phyloP scores from a whole-genome alignment of 2,113 vertebrate species.

The Cephalopholis sonnerati region DNA sequence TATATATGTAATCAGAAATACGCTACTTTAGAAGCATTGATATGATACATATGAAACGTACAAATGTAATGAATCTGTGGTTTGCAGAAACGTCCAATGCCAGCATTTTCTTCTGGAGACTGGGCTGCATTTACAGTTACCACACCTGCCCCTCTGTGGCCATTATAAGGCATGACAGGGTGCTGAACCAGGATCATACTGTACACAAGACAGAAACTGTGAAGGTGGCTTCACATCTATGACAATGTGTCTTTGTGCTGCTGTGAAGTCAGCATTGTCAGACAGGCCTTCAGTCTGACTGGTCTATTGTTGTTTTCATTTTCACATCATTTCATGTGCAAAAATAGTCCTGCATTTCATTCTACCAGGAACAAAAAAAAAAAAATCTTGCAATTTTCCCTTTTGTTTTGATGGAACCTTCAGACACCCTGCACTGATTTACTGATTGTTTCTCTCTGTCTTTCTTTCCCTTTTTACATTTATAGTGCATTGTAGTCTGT shows the following conservation, averaged over 20 bases:
- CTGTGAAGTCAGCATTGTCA: conserved; percentile 1
- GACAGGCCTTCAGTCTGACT: conserved; percentile 14
- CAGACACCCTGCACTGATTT: conserved; percentile 15
- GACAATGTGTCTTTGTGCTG: neutral
- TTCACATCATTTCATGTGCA: conserved; percentile 26
- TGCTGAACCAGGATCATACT: neutral
- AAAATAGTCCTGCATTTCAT: conserved; percentile 17
- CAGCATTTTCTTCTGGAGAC: too few species aligned
- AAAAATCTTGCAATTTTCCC: neutral
- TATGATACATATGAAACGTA: too few species aligned
- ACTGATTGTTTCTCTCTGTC: conserved; percentile 34
- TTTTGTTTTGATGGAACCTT: conserved; percentile 28
- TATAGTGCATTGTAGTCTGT: conserved; percentile 9
- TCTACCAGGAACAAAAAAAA: conserved; percentile 9
- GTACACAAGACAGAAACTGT: conserved; percentile 1
- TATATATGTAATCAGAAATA: too few species aligned
- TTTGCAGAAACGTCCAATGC: too few species aligned
- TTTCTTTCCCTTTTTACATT: conserved; percentile 23
- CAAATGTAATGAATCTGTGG: too few species aligned
- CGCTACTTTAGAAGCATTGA: too few species aligned
- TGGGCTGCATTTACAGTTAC: neutral
- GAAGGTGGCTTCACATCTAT: conserved; percentile 13
- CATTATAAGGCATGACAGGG: neutral
- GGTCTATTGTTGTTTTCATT: conserved; percentile 25
- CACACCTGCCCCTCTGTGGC: neutral